A percentile compares a stretch with the other conserved stretches of the same genome.
Conservation (phyloP, 2,888 invertebrate species). For the Rhimphoctona megacephalus region DNA sequence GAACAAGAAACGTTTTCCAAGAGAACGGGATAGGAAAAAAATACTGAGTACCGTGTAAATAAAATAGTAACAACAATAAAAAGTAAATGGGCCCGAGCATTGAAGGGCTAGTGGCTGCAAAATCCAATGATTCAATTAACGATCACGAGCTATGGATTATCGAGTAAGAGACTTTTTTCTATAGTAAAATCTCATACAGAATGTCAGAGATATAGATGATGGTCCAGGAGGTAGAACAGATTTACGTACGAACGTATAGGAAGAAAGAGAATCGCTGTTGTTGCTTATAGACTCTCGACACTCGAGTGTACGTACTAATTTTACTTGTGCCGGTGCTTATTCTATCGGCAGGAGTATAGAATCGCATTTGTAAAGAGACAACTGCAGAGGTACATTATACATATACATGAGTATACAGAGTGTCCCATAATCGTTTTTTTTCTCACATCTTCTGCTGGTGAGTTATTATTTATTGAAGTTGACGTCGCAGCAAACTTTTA, state of each 20-base stretch:
- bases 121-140: slow-evolving; percentile 58
- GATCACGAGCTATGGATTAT: slow-evolving; percentile 39
- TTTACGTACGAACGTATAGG: neutral
- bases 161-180: slow-evolving; percentile 38
- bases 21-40: neutral
- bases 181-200: slow-evolving; percentile 16
- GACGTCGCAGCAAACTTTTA: neutral
- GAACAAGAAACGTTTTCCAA: neutral
- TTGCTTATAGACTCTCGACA: slow-evolving; percentile 18
- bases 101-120: slow-evolving; percentile 24
- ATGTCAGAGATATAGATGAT: slow-evolving; percentile 26
- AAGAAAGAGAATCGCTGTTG: neutral
- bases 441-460: neutral
- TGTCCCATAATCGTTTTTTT: neutral
- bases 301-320: slow-evolving; percentile 44
- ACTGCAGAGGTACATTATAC: slow-evolving; percentile 18
- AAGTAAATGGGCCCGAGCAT: slow-evolving; percentile 26
- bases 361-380: slow-evolving; percentile 59
- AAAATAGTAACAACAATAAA: neutral
- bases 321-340: slow-evolving; percentile 58
- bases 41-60: neutral
- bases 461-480: neutral
- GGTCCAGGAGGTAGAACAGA: neutral
- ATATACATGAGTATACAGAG: neutral
- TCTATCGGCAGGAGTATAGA: slow-evolving; percentile 60